These are phyloP conservation scores for Hydrotaea diabolus DNA, from an alignment of 2,888 invertebrate species.

Conservation along the genomic window DNA sequence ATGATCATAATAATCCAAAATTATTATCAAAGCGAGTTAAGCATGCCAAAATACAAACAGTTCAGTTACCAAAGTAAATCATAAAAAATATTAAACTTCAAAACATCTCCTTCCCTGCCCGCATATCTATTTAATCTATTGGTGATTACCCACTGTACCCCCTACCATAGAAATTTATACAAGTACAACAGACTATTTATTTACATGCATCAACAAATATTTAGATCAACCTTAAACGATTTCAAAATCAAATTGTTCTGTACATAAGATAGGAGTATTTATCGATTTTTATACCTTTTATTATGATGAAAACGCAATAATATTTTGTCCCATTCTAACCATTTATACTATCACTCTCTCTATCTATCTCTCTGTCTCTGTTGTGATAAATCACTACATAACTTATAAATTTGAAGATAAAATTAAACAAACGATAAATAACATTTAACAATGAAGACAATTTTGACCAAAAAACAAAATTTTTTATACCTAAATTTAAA, in stretches of 20 bases:
- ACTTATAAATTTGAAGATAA: background rate
- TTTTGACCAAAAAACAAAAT: constrained; percentile 58
- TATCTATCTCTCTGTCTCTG: constrained; percentile 7
- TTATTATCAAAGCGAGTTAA: too few relatives aligned
- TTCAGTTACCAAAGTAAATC: too few relatives aligned
- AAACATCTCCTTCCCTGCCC: background rate
- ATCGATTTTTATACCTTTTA: constrained; percentile 63
- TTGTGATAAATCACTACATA: background rate
- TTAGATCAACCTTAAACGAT: constrained; percentile 49
- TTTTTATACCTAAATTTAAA: constrained; percentile 27
- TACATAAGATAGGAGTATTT: constrained; percentile 61
- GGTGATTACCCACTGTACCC: constrained; percentile 1
- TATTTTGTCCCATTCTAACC: background rate
- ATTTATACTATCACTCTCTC: background rate
- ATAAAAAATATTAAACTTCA: too few relatives aligned
- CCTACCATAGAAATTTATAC: constrained; percentile 46
- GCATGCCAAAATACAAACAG: too few relatives aligned
- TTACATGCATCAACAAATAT: background rate
- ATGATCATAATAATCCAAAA: too few relatives aligned
- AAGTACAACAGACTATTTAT: constrained; percentile 51
- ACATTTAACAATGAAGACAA: constrained; percentile 32
- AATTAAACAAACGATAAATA: constrained; percentile 35
- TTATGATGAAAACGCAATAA: constrained; percentile 36
- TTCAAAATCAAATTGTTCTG: constrained; percentile 52
- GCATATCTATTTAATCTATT: background rate